These are phyloP conservation scores for Ptychoptera albimana DNA, from an alignment of 2,888 invertebrate genomes.

Conservation along the genomic window DNA sequence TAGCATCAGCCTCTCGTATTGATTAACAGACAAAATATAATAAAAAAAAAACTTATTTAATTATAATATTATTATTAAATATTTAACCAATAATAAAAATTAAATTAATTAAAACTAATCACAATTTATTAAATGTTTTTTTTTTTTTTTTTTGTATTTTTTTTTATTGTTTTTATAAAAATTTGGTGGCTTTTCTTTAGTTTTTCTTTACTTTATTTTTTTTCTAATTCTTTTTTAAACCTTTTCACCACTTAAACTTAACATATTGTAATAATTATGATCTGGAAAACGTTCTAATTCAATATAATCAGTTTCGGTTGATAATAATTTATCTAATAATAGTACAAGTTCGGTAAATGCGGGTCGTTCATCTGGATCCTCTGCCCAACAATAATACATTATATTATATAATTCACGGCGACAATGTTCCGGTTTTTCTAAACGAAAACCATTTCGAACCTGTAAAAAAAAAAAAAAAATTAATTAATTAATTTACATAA, in stretches of 20 bases:
- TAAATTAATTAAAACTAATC: too few species aligned
- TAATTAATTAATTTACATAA: neutral
- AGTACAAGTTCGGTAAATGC: conserved; percentile 68
- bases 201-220: too few species aligned
- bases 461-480: conserved; percentile 22
- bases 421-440: conserved; percentile 89
- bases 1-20: too few species aligned
- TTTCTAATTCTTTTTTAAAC: conserved; percentile 27
- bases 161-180: too few species aligned
- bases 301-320: conserved; percentile 86
- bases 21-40: too few species aligned
- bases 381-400: conserved; percentile 93
- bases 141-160: too few species aligned
- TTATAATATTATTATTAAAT: too few species aligned
- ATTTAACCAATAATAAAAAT: too few species aligned
- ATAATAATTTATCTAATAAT: conserved; percentile 65
- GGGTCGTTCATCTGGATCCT: conserved; percentile 67
- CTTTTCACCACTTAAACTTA: conserved; percentile 74
- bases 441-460: conserved; percentile 75
- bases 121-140: too few species aligned
- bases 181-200: too few species aligned
- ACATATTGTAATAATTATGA: conserved; percentile 79
- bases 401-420: conserved; percentile 83
- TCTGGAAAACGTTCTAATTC: conserved; percentile 84
- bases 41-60: too few species aligned